These are phyloP conservation scores for Parazoanthus darwini DNA, from an alignment of 92 coral and sea anemone genomes.

Conservation along the genomic window DNA sequence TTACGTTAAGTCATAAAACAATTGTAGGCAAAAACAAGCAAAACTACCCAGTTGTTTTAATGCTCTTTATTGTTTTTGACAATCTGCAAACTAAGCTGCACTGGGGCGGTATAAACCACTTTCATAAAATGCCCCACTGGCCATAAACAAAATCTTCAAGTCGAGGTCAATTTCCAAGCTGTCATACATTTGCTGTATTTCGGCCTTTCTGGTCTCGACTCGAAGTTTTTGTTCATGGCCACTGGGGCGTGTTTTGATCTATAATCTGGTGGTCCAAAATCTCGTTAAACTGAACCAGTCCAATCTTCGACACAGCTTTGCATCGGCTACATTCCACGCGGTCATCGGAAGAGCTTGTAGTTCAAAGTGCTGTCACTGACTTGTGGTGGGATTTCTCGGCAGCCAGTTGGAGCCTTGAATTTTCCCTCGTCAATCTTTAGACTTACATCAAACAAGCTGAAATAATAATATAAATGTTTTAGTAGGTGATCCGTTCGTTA, in stretches of 20 bases:
- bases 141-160: no score
- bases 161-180: no score
- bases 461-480: not conserved
- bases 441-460: slow-evolving; percentile 20
- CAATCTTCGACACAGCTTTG: not conserved
- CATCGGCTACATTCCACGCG: not conserved
- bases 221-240: no score
- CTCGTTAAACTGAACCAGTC: not conserved
- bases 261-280: not conserved
- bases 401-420: not conserved
- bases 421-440: slow-evolving; percentile 28
- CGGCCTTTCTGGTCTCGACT: no score
- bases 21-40: no score
- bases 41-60: not conserved
- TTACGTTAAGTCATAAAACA: no score
- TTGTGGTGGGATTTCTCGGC: slow-evolving; percentile 7
- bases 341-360: slow-evolving; percentile 15
- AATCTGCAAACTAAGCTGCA: not conserved
- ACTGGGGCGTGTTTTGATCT: no score
- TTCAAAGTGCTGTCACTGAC: slow-evolving; percentile 5
- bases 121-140: no score
- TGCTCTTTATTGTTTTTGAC: not conserved
- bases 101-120: not conserved
- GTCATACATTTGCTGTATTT: no score
- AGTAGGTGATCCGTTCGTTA: not conserved